These are phyloP conservation scores for Haliclona indistincta DNA, from an alignment of 37 sponge, comb jelly and placozoan species.

Conservation along the genomic window DNA sequence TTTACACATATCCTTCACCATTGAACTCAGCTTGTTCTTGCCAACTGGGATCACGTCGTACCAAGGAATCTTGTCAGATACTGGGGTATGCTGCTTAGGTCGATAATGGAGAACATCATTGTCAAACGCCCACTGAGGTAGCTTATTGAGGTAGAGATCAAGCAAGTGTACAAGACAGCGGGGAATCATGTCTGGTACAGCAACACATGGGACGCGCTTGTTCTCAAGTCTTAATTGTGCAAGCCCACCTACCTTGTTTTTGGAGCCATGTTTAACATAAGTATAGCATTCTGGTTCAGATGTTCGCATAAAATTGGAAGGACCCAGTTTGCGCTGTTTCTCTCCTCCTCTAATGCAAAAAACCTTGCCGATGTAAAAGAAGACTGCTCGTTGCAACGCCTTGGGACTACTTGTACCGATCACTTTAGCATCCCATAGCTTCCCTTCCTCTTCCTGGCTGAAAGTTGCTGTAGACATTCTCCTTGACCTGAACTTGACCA, in stretches of 20 bases:
- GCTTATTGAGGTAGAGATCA: background rate
- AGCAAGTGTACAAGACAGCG: slow-evolving; percentile 6
- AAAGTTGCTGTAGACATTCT: too few species aligned
- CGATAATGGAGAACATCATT: slow-evolving; percentile 14
- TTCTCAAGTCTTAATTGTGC: slow-evolving; percentile 12
- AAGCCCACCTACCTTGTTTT: slow-evolving; percentile 25
- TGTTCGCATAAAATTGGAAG: background rate
- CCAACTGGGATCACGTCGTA: slow-evolving; percentile 8
- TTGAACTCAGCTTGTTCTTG: slow-evolving; percentile 12
- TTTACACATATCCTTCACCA: slow-evolving; percentile 30
- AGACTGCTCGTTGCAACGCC: slow-evolving; percentile 18
- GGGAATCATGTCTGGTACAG: slow-evolving; percentile 20
- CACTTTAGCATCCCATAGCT: slow-evolving; percentile 16
- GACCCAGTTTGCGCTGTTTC: slow-evolving; percentile 10
- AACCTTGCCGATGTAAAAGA: slow-evolving; percentile 12
- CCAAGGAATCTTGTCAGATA: slow-evolving; percentile 12
- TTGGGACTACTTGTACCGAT: background rate
- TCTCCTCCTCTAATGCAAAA: slow-evolving; percentile 21
- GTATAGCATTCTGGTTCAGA: background rate
- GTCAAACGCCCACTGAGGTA: background rate
- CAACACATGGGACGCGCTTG: slow-evolving; percentile 15
- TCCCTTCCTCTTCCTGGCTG: slow-evolving; percentile 29
- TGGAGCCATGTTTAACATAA: slow-evolving; percentile 36
- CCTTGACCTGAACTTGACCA: too few species aligned
- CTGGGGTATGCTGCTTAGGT: slow-evolving; percentile 1